Percentiles rank a stretch among this genome's conserved stretches.
Conservation (phyloP, 2,113 vertebrate genomes). For the Lutjanus erythropterus region DNA sequence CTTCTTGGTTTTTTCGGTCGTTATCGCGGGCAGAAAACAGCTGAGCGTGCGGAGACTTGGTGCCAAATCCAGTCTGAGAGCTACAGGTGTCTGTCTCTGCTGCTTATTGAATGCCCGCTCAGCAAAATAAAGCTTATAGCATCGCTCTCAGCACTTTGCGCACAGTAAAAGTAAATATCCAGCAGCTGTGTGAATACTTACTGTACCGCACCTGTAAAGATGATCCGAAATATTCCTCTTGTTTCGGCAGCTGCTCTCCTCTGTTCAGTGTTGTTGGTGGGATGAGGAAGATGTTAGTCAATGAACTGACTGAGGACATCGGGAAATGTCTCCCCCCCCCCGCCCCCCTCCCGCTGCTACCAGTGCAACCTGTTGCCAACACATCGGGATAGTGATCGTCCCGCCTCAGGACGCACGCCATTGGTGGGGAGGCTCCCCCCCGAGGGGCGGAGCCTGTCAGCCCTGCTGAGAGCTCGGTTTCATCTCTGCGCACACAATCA, state of each 20-base stretch:
- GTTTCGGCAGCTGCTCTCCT: background rate
- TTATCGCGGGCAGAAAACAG: slow-evolving; percentile 8
- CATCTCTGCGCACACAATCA: background rate
- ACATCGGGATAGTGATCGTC: slow-evolving; percentile 49
- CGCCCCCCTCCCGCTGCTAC: slow-evolving; percentile 2
- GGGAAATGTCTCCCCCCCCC: slow-evolving; percentile 26
- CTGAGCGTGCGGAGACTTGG: slow-evolving; percentile 10
- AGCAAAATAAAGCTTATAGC: slow-evolving; percentile 22
- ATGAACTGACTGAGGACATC: slow-evolving; percentile 43
- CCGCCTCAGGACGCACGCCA: slow-evolving; percentile 66
- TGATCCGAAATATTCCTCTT: background rate
- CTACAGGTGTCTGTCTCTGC: slow-evolving; percentile 76
- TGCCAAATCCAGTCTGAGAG: slow-evolving; percentile 46
- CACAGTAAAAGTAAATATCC: background rate
- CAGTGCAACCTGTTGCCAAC: slow-evolving; percentile 84
- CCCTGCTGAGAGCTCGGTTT: slow-evolving; percentile 17
- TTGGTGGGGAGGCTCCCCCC: slow-evolving; percentile 64
- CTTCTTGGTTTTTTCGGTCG: background rate
- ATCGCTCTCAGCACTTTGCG: background rate
- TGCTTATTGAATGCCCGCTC: slow-evolving; percentile 11
- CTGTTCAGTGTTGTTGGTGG: background rate
- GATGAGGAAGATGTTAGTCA: slow-evolving; percentile 54
- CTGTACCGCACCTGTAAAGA: slow-evolving; percentile 51
- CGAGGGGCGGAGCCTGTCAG: slow-evolving; percentile 59
- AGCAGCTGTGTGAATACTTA: slow-evolving; percentile 16